Evolutionary conservation across 2,888 invertebrate species (phyloP).

Genomic region (Scotopteryx bipunctaria): DNA sequence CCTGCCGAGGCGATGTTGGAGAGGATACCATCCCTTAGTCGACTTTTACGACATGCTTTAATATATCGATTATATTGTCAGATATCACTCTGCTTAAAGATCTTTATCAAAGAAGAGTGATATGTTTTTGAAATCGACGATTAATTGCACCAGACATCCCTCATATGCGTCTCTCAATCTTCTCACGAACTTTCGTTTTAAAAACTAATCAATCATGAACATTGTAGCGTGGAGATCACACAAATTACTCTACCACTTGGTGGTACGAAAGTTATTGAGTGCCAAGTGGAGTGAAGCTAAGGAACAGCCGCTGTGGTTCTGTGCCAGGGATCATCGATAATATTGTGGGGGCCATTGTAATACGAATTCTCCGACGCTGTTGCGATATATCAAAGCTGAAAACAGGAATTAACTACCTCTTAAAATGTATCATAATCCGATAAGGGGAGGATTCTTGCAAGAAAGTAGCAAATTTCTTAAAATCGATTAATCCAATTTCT

Average conservation of each 20-base stretch:
- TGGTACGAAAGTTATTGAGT: conserved; percentile 69
- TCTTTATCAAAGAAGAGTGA: conserved; percentile 13
- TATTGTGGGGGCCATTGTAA: conserved; percentile 65
- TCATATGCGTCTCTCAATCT: conserved; percentile 24
- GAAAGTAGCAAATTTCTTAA: no score
- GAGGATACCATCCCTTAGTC: no score
- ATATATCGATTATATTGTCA: not conserved
- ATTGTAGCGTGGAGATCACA: conserved; percentile 46
- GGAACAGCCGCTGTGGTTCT: conserved; percentile 66
- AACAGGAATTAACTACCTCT: no score
- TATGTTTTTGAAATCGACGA: conserved; percentile 12
- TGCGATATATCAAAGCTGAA: conserved; percentile 69
- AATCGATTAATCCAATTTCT: no score
- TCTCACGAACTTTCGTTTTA: conserved; percentile 27
- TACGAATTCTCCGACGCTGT: conserved; percentile 72
- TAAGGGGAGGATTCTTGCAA: no score
- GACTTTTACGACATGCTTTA: no score
- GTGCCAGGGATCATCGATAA: conserved; percentile 72
- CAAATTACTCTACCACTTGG: conserved; percentile 67
- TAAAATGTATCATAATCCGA: no score
- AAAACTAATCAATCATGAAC: conserved; percentile 41
- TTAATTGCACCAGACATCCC: conserved; percentile 20
- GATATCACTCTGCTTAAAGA: not conserved
- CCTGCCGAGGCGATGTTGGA: no score
- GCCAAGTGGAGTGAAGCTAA: conserved; percentile 75